Evolutionary conservation across 2,888 invertebrate species (phyloP), one percentile per base, ranked within the genome.

Genomic region (Nineta flava): DNA sequence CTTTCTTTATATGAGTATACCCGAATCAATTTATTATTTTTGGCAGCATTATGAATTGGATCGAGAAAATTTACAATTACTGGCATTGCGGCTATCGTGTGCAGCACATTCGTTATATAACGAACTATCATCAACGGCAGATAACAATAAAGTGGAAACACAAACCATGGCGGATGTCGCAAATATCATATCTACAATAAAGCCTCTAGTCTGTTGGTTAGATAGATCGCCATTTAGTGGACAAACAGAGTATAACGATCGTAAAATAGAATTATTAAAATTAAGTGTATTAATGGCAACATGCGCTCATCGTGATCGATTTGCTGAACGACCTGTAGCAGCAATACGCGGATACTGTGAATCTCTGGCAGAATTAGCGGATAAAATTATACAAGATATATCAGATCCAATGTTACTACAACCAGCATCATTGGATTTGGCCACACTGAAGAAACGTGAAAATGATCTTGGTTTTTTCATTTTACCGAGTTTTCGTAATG

Each of bases 391-490:
- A 60, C 84, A 84, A 66, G 87, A 90, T 61, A 83, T 84, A 57
- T 75, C 79, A 51, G 95, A 96, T 73, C 91, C 95, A 3, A 77
- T 91, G 73, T 79, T 93, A 56, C 72, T 96, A 53, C 92, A 92
- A 68, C 93, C 94, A 7, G 87, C 93, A 2, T 82, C 86, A n/a
- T 71, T 96, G 54, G 91, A 90, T 67, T 70, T 88, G 53, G 91
- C 92, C 35, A 83, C 86, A 42, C 73, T 95, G 54, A 86, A 87
- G 58, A 91, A 91, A 65, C 82, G 83, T 32, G 87, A 83, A 57
- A 86, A 88, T 58, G 87, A 93, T 67, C 72, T 91, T 59, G 96
- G 95, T 21, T 88, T 96, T 68, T 82, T 81, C 62, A 87, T 96
- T 57, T 78, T 86, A 61, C 87, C 92, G 9, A 87, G 86, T 41